Base-by-base conservation (phyloP, 2,888 invertebrate genomes). In the Hanleya hanleyi region DNA sequence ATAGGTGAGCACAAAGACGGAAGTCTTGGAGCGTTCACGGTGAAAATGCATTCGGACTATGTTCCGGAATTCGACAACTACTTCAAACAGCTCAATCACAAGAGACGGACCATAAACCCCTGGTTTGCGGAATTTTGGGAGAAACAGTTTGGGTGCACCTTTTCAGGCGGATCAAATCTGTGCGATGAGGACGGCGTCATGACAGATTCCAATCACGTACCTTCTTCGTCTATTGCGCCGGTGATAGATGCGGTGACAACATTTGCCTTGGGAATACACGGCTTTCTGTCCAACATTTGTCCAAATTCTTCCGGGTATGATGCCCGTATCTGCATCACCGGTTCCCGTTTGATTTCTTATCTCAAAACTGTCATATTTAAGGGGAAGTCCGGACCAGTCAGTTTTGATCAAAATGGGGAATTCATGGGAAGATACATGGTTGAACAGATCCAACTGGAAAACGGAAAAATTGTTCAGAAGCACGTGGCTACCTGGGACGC, bases 71-170 rank as follows among this genome's bases (percentile, higher is more conserved):
- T 84, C 69, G 77, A 81, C n/a, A 65, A 73, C 0, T 84, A 84
- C 69, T 87, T 85, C 70, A 75, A 81, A 26, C 68, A 69, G 1
- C 69, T 85, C 12, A 74, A 64, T 1, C 84, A 84, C 18, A 47
- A 35, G 0, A 74, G 64, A 1, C 75, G 64, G 26, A 36, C 62
- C 1, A 41, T 47, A 3, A 84, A 87, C 71, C 84, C 86, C 0
- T 87, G 86, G 86, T 82, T 87, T 29, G 47, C 65, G 18, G 81
- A 84, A 36, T 82, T 83, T 80, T 87, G 87, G 87, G 77, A 80
- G 57, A 73, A 73, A 22, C 49, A 77, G 62, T 86, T 83, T 62
- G 67, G 77, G 32, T 86, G 85, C 57, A 75, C 76, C n/a, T 77
- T 82, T 73, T 64, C 12, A 26, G 50, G 47, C 51, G 33, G 49